Evolutionary conservation across 2,797 vertebrate genomes (phyloP), one percentile per base, ranked within the genome.

Genomic region (Enteromius paludinosus): DNA sequence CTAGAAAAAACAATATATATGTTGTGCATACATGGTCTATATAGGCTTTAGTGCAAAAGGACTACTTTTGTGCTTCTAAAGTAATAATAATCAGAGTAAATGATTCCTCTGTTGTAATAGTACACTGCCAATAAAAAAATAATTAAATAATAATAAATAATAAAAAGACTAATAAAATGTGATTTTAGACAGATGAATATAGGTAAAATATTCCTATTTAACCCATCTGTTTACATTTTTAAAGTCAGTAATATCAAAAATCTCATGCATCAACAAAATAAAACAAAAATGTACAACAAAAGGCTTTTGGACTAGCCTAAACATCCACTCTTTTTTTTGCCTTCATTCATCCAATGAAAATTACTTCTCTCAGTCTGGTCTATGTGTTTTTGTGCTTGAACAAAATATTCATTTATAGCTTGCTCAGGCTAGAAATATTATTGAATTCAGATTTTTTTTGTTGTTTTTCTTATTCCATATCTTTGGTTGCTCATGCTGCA

Each of bases 401-500:
- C 38, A 69, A 75, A 69, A 69, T 83, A 69, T 83, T 61, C 1
- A 66, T 54, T 56, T 73, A 69, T 70, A 74, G 38, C 52, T 68
- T 77, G 5, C 73, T 70, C 38, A 68, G 20, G 10, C 81, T 52
- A 47, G 38, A 69, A 82, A 59, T 38, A 69, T 75, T 70, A 83
- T 83, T 69, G 84, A 87, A 88, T 87, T 85, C 84, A 89, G 86
- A 90, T 84, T 91, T 88, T 92, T 62, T 35, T 71, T 65, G 76
- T 41, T 12, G 43, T 87, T 70, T 74, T 76, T 41, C 87, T 83
- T 73, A 84, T 78, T 74, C 84, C 84, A 88, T 90, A 90, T 92
- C 88, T 90, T 86, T 86, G 90, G 90, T 90, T 88, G 89, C 92
- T 90, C 86, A 78, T 88, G 87, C 79, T 73, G 86, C 89, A 90